phyloP scores from a whole-genome alignment of 2,888 invertebrate genomes.

The Sesia bembeciformis region DNA sequence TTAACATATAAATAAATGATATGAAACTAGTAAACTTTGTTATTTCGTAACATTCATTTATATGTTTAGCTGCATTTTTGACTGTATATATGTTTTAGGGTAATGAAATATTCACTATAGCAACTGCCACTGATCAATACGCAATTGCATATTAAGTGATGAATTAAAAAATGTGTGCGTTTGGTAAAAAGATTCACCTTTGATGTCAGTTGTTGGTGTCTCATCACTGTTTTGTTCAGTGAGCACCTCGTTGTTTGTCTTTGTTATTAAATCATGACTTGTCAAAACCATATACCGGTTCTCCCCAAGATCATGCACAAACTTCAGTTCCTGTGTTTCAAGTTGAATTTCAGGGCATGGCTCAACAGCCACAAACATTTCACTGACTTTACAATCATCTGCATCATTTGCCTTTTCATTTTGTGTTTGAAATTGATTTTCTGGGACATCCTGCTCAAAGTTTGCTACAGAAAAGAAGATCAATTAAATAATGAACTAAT shows the following conservation, averaged over 20 bases:
- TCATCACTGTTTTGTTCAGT: slow-evolving; percentile 61
- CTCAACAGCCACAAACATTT: slow-evolving; percentile 47
- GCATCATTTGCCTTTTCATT: slow-evolving; percentile 13
- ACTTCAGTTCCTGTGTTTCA: slow-evolving; percentile 38
- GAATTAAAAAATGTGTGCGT: too few relatives aligned
- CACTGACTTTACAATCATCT: slow-evolving; percentile 18
- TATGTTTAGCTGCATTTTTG: too few relatives aligned
- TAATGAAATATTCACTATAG: too few relatives aligned
- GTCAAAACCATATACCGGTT: slow-evolving; percentile 45
- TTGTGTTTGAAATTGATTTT: background rate
- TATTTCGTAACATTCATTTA: too few relatives aligned
- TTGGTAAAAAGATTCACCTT: slow-evolving; percentile 27
- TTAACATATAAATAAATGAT: too few relatives aligned
- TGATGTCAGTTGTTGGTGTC: slow-evolving; percentile 46
- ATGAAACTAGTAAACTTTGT: too few relatives aligned
- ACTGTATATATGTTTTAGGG: too few relatives aligned
- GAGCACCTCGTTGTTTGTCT: slow-evolving; percentile 30
- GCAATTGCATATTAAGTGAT: too few relatives aligned
- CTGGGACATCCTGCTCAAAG: too few relatives aligned
- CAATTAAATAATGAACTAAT: too few relatives aligned
- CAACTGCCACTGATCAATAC: too few relatives aligned
- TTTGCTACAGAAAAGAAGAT: too few relatives aligned
- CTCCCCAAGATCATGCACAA: slow-evolving; percentile 39
- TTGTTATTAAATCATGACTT: slow-evolving; percentile 24
- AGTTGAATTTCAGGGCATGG: slow-evolving; percentile 16